These are phyloP conservation scores for Diaphora mendica DNA, from an alignment of 2,888 invertebrate genomes.

Conservation along the genomic window DNA sequence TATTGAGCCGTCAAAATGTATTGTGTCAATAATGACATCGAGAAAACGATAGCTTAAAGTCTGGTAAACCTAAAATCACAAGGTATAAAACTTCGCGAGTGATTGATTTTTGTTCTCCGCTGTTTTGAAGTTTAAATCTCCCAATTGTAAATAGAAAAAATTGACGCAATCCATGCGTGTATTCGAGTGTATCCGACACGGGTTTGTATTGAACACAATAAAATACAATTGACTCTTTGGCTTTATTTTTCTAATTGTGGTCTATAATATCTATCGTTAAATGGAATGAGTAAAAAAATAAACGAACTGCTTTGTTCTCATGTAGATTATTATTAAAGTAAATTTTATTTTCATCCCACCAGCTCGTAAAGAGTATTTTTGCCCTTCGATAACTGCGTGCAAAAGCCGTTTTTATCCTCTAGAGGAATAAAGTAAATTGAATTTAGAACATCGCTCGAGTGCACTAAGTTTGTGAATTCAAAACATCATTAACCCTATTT, in stretches of 20 bases:
- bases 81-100: background rate
- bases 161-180: background rate
- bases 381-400: too few relatives aligned
- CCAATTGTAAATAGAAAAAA: background rate
- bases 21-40: too few relatives aligned
- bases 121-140: background rate
- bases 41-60: background rate
- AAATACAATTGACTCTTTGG: background rate
- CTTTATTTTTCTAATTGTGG: background rate
- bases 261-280: background rate
- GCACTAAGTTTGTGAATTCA: too few relatives aligned
- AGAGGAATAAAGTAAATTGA: too few relatives aligned
- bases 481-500: too few relatives aligned
- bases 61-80: background rate
- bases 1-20: background rate
- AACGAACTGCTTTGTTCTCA: background rate
- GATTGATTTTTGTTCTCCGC: background rate
- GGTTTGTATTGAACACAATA: background rate
- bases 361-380: too few relatives aligned
- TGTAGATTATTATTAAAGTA: background rate
- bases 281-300: background rate
- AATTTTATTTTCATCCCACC: background rate
- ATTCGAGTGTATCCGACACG: background rate
- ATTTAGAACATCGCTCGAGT: too few relatives aligned
- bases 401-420: too few relatives aligned